Percentiles rank a stretch among this genome's conserved stretches.
Evolutionary conservation across 2,888 invertebrate genomes (phyloP).

Genomic region (Mamestra brassicae): DNA sequence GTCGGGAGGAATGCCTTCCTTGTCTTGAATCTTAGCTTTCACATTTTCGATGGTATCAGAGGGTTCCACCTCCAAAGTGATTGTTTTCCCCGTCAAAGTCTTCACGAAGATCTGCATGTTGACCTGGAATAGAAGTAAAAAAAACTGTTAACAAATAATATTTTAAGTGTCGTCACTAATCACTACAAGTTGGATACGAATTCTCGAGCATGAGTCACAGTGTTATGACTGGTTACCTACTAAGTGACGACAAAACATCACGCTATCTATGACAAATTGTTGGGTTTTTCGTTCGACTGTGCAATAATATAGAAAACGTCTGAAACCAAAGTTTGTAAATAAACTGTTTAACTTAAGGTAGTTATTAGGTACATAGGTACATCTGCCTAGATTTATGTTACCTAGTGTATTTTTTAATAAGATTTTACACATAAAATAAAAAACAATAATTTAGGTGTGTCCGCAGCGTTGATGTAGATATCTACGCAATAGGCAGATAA

Average conservation of each 20-base stretch:
- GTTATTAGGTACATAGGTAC: no score
- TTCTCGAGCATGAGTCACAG: conserved; percentile 31
- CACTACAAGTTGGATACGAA: background rate
- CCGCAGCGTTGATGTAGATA: background rate
- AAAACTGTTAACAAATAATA: conserved; percentile 22
- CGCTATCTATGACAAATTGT: conserved; percentile 8
- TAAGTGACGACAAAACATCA: conserved; percentile 21
- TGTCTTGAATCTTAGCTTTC: conserved; percentile 63
- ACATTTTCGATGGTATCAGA: conserved; percentile 63
- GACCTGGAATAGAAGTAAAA: conserved; percentile 66
- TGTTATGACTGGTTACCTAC: conserved; percentile 8
- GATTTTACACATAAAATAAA: background rate
- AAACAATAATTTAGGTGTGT: background rate
- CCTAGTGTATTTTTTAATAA: background rate
- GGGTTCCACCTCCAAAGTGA: conserved; percentile 57
- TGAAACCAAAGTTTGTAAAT: no score
- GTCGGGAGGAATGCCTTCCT: conserved; percentile 54
- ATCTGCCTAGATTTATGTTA: no score
- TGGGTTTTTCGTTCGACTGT: background rate
- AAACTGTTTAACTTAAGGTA: no score
- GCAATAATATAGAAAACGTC: background rate
- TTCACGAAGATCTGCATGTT: conserved; percentile 71
- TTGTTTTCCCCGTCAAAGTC: conserved; percentile 60
- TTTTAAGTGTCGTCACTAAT: background rate
- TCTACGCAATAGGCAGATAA: background rate